A percentile compares a stretch with the other conserved stretches of the same genome.
phyloP scores from a whole-genome alignment of 2,888 invertebrate genomes.

The Onthophagus sagittarius region DNA sequence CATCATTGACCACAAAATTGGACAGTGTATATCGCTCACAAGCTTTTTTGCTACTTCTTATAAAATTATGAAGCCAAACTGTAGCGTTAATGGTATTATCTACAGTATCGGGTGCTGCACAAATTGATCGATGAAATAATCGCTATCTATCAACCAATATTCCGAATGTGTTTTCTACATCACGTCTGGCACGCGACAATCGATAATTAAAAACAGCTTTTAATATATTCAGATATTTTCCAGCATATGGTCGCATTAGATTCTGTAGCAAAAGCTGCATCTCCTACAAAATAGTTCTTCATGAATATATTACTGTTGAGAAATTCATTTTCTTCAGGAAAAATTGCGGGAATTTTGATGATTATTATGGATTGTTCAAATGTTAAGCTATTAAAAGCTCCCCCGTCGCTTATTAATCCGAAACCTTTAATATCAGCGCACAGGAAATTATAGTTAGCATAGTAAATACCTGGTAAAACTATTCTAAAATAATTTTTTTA shows the following conservation, averaged over 20 bases:
- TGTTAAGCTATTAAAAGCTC: no score
- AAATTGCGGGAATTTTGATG: no score
- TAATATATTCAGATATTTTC: conserved; percentile 18
- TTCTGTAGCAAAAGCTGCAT: conserved; percentile 32
- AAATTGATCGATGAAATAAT: conserved; percentile 35
- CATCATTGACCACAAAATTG: conserved; percentile 20
- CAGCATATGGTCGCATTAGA: conserved; percentile 30
- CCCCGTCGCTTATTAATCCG: conserved; percentile 37
- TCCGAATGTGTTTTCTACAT: conserved; percentile 31
- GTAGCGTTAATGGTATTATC: conserved; percentile 27
- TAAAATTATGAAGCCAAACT: conserved; percentile 26
- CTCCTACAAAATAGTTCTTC: no score
- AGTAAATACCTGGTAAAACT: conserved; percentile 35
- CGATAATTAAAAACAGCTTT: conserved; percentile 28
- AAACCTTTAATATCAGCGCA: conserved; percentile 36
- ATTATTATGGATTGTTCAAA: no score
- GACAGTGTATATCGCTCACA: conserved; percentile 18
- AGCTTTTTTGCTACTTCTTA: conserved; percentile 9
- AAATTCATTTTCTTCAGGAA: no score
- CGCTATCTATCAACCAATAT: conserved; percentile 31
- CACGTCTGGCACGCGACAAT: conserved; percentile 24
- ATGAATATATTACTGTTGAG: no score
- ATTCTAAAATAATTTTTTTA: conserved; percentile 38
- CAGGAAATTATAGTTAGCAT: conserved; percentile 36
- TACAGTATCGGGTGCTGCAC: conserved; percentile 21